Evolutionary conservation across 1,140 invertebrate species (phyloP).

Genomic region (Antheraea pernyi): DNA sequence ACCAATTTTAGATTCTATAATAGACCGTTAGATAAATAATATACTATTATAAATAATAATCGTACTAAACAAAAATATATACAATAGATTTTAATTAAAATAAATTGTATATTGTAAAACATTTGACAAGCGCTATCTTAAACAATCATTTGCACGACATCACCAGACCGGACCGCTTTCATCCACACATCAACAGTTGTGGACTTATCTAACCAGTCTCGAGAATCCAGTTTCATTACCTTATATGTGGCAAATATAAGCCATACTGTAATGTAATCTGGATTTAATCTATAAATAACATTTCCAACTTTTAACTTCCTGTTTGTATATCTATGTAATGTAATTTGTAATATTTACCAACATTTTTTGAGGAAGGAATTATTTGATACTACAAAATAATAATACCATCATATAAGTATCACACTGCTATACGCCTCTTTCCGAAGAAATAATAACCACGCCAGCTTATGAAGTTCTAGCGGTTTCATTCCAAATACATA

Average conservation of each 20-base stretch:
- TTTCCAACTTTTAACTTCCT: background rate
- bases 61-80: background rate
- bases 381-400: too few species aligned
- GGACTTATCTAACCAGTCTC: slow-evolving; percentile 12
- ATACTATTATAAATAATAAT: too few species aligned
- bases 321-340: too few species aligned
- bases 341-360: too few species aligned
- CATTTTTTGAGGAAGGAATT: too few species aligned
- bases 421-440: too few species aligned
- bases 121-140: background rate
- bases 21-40: too few species aligned
- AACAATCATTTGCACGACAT: slow-evolving; percentile 14
- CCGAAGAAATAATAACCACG: too few species aligned
- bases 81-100: background rate
- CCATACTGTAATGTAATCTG: background rate
- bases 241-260: background rate
- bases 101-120: background rate
- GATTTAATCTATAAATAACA: background rate
- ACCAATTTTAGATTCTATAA: too few species aligned
- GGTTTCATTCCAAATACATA: too few species aligned
- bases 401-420: too few species aligned
- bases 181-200: slow-evolving; percentile 17
- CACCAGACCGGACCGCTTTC: slow-evolving; percentile 24
- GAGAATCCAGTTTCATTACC: slow-evolving; percentile 5
- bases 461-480: too few species aligned